Evolutionary conservation across 2,113 vertebrate genomes (phyloP), one percentile per base, ranked within the genome.

Genomic region (Hippocampus abdominalis): DNA sequence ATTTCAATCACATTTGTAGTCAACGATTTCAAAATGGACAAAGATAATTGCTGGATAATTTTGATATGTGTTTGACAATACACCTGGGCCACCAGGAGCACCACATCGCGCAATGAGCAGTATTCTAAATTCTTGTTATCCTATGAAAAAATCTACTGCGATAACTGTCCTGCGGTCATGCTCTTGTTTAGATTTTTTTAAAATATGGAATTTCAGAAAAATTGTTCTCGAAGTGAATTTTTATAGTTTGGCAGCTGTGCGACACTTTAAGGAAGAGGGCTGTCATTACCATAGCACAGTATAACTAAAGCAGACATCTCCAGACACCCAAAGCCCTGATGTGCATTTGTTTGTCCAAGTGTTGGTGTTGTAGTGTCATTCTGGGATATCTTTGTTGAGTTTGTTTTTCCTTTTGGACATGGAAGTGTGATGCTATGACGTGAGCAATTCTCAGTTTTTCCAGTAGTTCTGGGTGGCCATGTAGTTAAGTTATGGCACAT

Each of bases 401-500:
- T 61, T 32, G 32, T 44, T 36, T 44, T 61, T 61, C 29, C 16
- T 39, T 36, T 36, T 63, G 36, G 61, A 42, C 42, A 21, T 40
- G 61, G 20, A 63, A 63, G 40, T 63, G 32, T 63, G 36, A 63
- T 21, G 5, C 21, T 12, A 13, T 63, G 32, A 40, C 20, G 32
- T 39, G 39, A 40, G 32, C 36, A 63, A n/a, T 39, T 63, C 39
- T 63, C 61, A 63, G 36, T n/a, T 40, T 63, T 63, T 63, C 32
- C 39, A n/a, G 10, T 42, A 42, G 18, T 63, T 63, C 40, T 39
- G 61, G 36, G 61, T 63, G 36, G 36, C 39, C 32, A 23, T 63
- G 36, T 40, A 23, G 21, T 60, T 60, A 63, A 13, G 20, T n/a
- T 40, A 63, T 42, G 61, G 36, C 39, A 60, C 27, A 16, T 60